Conservation (phyloP, 2,797 vertebrate genomes). For the Tokudaia muenninki region DNA sequence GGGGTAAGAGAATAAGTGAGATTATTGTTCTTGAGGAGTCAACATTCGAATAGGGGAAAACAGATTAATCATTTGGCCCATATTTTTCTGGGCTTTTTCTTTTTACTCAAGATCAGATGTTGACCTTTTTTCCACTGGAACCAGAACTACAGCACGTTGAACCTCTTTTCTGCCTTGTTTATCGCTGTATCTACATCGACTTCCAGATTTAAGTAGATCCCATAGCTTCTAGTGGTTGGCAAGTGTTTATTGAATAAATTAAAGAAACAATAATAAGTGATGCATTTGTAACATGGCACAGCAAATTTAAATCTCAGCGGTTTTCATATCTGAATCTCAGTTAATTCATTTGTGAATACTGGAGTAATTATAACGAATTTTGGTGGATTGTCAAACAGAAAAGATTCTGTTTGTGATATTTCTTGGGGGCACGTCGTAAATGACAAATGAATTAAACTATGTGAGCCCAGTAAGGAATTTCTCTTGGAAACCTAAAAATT, state of each 20-base stretch:
- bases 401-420: slow-evolving; percentile 2
- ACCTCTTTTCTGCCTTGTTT: background rate
- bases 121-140: background rate
- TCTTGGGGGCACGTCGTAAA: background rate
- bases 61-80: background rate
- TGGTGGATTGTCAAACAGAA: background rate
- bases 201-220: background rate
- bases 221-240: background rate
- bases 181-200: background rate
- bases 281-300: background rate
- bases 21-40: slow-evolving; percentile 34
- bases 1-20: background rate
- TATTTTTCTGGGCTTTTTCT: background rate
- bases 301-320: background rate
- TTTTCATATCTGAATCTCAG: background rate
- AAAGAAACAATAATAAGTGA: background rate
- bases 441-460: background rate
- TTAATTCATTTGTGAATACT: background rate
- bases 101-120: background rate
- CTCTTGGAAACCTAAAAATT: slow-evolving; percentile 38
- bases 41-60: background rate
- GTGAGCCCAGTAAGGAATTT: background rate
- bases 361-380: background rate
- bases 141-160: background rate
- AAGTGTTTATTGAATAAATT: background rate